Base-by-base conservation (phyloP, 2,888 invertebrate species). In the Myopa testacea region DNA sequence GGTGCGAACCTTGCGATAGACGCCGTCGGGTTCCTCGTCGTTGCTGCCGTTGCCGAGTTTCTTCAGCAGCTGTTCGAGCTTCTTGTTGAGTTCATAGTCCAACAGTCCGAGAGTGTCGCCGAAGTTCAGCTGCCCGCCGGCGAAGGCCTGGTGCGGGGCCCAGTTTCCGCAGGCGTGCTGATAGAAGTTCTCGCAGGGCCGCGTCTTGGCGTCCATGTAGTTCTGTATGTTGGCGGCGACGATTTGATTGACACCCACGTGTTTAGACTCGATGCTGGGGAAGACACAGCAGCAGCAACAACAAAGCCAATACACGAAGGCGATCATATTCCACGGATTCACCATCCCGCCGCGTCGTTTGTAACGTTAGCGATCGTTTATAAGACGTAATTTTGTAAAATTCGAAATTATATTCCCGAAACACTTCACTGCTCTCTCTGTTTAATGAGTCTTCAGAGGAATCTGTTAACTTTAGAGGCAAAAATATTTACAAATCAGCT, bases 111-210 rank as follows among this genome's bases (percentile, higher is more conserved):
- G 79, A 0, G 86, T 87, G 68, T 88, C 87, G 38, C 86, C 85
- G 16, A 85, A 84, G 73, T 86, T 83, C 67, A 87, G 77, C 65
- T 85, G 83, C 4, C 45, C 75, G 16, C 55, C 55, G 8, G 12
- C 37, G 60, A 40, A 16, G 19, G n/a, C 19, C 26, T 84, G 84
- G 78, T 75, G 83, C 50, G 87, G 83, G 71, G 86, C 85, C 87
- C 87, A 88, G 73, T 85, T 86, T 52, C 87, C 88, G 75, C 87
- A 88, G 76, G 88, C 87, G 76, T 86, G 88, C 80, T 88, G 87
- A 84, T 88, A 86, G 77, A 88, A 88, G 63, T 88, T 86, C 71
- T 87, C 88, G 69, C 87, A 88, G 68, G 87, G 88, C 52, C 84
- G 84, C 76, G 84, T 84, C 76, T 81, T 82, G 12, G 83, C 83